A percentile compares a stretch with the other conserved stretches of the same genome.
phyloP scores from a whole-genome alignment of 2,888 invertebrate species.

The Agonopterix alstromeriana region DNA sequence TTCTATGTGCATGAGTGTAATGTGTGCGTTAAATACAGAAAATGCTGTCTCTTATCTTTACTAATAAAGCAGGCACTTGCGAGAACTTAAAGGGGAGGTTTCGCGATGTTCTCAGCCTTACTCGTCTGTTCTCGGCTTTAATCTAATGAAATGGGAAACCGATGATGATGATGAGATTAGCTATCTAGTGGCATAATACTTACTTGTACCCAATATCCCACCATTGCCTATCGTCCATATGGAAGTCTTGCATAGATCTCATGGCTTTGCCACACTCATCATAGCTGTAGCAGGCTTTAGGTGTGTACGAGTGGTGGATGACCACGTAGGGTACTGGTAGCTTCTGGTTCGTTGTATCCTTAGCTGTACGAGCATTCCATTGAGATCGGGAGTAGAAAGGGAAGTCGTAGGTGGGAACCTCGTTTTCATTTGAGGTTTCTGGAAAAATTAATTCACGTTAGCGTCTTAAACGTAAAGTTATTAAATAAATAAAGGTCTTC shows the following conservation, averaged over 20 bases:
- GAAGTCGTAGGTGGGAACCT: constrained; percentile 32
- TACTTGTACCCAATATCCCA: constrained; percentile 80
- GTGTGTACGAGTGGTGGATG: constrained; percentile 78
- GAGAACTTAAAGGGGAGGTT: no score
- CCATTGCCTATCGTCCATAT: constrained; percentile 78
- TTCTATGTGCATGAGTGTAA: no score
- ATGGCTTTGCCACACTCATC: constrained; percentile 76
- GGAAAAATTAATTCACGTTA: background rate
- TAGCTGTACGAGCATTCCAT: constrained; percentile 79
- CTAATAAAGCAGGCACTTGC: no score
- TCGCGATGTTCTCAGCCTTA: no score
- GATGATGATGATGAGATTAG: no score
- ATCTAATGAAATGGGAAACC: no score
- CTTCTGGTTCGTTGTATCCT: constrained; percentile 50
- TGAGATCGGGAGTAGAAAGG: constrained; percentile 56
- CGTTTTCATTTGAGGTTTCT: background rate
- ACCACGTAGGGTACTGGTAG: constrained; percentile 79
- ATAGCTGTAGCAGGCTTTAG: constrained; percentile 71
- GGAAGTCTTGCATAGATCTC: constrained; percentile 79
- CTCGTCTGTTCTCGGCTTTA: no score
- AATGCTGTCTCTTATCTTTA: no score
- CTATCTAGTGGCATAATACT: constrained; percentile 11
- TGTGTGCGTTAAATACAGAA: no score
- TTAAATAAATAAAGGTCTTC: no score
- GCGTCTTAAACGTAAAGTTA: no score